Conservation (phyloP, 64 coral and sea anemone species). For the Actinia equina region DNA sequence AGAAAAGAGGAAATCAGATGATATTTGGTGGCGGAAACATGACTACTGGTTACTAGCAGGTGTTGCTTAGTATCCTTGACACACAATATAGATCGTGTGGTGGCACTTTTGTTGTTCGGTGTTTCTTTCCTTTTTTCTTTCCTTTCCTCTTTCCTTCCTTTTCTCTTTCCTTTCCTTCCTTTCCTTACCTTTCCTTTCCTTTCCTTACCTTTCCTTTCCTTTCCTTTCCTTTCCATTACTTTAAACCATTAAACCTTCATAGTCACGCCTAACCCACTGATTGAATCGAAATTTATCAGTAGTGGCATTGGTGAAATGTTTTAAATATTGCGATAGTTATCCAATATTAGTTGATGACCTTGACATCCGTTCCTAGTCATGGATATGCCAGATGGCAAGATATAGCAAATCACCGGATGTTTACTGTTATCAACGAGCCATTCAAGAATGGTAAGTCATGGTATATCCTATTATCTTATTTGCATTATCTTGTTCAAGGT, state of each 20-base stretch:
- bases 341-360: background rate
- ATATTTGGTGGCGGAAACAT: conserved; percentile 98
- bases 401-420: conserved; percentile 94
- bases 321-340: too few species aligned
- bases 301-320: too few species aligned
- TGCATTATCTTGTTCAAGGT: background rate
- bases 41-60: conserved; percentile 99
- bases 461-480: background rate
- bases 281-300: too few species aligned
- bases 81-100: background rate
- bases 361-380: conserved; percentile 47
- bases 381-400: conserved; percentile 98
- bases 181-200: too few species aligned
- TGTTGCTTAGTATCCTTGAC: conserved; percentile 92
- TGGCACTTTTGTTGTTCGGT: too few species aligned
- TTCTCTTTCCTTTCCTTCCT: too few species aligned
- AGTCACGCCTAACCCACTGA: too few species aligned
- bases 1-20: conserved; percentile 89
- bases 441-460: conserved; percentile 82
- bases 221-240: too few species aligned
- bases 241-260: too few species aligned
- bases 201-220: too few species aligned
- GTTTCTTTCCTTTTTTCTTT: too few species aligned
- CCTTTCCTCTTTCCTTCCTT: too few species aligned
- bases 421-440: conserved; percentile 89